Percentiles rank a stretch among this genome's conserved stretches.
Conservation (phyloP, 2,113 vertebrate genomes). For the Syrmaticus mikado region DNA sequence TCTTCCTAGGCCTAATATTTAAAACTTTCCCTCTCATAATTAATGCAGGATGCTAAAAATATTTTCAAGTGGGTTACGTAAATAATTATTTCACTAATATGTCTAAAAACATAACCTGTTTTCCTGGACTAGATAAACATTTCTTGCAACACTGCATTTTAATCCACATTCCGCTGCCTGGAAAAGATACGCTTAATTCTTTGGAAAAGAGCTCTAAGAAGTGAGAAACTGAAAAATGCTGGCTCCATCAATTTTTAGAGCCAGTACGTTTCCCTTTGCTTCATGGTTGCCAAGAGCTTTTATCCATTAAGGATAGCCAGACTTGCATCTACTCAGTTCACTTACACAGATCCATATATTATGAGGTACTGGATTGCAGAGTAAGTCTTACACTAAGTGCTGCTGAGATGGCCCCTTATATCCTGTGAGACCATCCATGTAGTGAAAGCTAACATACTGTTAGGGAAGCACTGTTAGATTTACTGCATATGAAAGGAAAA, state of each 20-base stretch:
- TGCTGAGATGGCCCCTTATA: background rate
- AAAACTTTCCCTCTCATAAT: background rate
- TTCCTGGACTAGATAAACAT: background rate
- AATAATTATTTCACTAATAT: background rate
- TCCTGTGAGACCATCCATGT: background rate
- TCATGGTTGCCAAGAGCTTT: conserved; percentile 4
- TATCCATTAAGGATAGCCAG: background rate
- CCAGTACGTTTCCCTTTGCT: background rate
- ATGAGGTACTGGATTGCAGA: fast-evolving
- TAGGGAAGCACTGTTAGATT: background rate
- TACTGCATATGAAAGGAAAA: background rate
- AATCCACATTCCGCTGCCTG: background rate
- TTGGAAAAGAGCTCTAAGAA: conserved; percentile 1
- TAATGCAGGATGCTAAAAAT: background rate
- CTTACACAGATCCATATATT: background rate
- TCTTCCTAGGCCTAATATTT: background rate
- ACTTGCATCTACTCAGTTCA: background rate
- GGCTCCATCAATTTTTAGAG: background rate
- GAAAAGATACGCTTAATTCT: background rate
- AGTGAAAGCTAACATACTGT: background rate
- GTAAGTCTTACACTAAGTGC: background rate
- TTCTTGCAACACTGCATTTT: background rate
- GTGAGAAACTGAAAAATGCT: background rate
- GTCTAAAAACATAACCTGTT: conserved; percentile 8
- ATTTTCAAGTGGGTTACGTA: background rate